Evolutionary conservation across 2,113 vertebrate species (phyloP).

Genomic region (human): GRCh38 chr5:64263001-64263500

Average conservation of each 20-base stretch:
- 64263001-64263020: too few species aligned
- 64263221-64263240: constrained; percentile 6
- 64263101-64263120: not conserved
- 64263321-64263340: not conserved
- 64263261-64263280: not conserved
- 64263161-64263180: not conserved
- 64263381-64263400: not conserved
- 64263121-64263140: not conserved
- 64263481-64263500: not conserved
- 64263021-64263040: not conserved
- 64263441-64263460: not conserved
- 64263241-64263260: not conserved
- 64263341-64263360: not conserved
- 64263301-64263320: not conserved
- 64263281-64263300: not conserved
- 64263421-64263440: not conserved
- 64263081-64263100: not conserved
- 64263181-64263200: not conserved
- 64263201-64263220: not conserved
- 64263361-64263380: not conserved
- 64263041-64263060: not conserved
- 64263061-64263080: not conserved
- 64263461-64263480: not conserved
- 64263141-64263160: not conserved
- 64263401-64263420: not conserved